Conservation (phyloP, 2,888 invertebrate genomes). For the Malthinus seriepunctatus region DNA sequence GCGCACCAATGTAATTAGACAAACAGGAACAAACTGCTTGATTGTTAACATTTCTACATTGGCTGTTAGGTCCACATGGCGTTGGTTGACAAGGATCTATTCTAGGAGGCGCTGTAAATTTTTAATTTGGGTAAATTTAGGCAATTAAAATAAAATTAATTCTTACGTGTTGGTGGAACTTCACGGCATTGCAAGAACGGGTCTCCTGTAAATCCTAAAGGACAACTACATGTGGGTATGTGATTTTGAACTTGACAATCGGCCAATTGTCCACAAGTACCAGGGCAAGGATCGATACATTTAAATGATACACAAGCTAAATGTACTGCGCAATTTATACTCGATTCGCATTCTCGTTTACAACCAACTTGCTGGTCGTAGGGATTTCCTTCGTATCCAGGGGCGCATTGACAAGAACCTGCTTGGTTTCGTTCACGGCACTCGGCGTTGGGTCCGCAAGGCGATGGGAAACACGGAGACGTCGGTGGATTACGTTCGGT, state of each 20-base stretch:
- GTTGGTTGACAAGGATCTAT: slow-evolving; percentile 78
- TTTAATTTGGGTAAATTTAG: background rate
- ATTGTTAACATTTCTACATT: slow-evolving; percentile 76
- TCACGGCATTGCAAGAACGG: slow-evolving; percentile 78
- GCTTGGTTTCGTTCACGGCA: slow-evolving; percentile 82
- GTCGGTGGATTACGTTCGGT: slow-evolving; percentile 66
- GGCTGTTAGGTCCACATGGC: slow-evolving; percentile 87
- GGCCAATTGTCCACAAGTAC: slow-evolving; percentile 80
- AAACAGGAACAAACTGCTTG: slow-evolving; percentile 86
- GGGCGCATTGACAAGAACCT: slow-evolving; percentile 81
- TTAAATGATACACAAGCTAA: slow-evolving; percentile 80
- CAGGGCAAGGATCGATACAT: slow-evolving; percentile 83
- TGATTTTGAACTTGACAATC: slow-evolving; percentile 79
- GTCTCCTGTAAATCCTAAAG: slow-evolving; percentile 76
- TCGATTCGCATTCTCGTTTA: slow-evolving; percentile 77
- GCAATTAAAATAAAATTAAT: slow-evolving; percentile 6
- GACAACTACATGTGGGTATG: slow-evolving; percentile 77
- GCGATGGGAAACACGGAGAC: slow-evolving; percentile 82
- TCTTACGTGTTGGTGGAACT: slow-evolving; percentile 50
- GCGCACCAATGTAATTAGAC: slow-evolving; percentile 76
- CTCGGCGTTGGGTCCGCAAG: slow-evolving; percentile 84
- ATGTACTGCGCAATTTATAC: slow-evolving; percentile 72
- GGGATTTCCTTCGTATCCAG: slow-evolving; percentile 81
- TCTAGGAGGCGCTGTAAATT: slow-evolving; percentile 53
- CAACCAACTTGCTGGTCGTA: slow-evolving; percentile 72